A percentile compares a stretch with the other conserved stretches of the same genome.
phyloP scores from a whole-genome alignment of 2,113 vertebrate species.

The Shinisaurus crocodilurus region DNA sequence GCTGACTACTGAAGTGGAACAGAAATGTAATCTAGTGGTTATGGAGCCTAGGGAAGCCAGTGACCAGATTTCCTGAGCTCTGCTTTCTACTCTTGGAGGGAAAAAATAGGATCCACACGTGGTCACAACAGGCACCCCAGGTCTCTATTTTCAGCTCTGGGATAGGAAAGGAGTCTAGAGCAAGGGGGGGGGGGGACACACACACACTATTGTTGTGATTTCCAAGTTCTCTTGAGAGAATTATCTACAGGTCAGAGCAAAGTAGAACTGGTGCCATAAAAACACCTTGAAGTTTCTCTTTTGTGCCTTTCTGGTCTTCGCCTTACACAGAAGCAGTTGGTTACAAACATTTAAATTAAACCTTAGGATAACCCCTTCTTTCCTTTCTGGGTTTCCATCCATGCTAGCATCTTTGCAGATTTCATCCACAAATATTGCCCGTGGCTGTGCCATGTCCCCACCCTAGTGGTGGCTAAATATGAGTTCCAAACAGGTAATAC shows the following conservation, averaged over 20 bases:
- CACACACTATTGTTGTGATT: too few species aligned
- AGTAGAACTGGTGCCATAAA: neutral
- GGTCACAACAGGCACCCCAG: neutral
- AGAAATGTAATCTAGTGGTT: neutral
- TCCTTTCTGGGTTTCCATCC: neutral
- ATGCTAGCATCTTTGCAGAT: neutral
- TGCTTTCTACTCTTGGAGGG: neutral
- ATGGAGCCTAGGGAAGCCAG: neutral
- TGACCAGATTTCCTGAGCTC: neutral
- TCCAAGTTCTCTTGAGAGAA: neutral
- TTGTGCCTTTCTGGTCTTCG: neutral
- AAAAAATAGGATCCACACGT: neutral
- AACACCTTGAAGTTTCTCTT: neutral
- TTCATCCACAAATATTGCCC: neutral
- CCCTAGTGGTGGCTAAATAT: neutral
- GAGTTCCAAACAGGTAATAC: neutral
- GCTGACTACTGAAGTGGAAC: neutral
- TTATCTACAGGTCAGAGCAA: neutral
- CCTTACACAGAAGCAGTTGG: neutral
- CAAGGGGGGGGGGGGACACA: neutral
- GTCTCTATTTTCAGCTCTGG: neutral
- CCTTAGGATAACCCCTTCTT: neutral
- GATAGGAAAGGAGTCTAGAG: neutral
- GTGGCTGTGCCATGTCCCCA: neutral
- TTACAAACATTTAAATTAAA: neutral